phyloP scores from a whole-genome alignment of 1,140 invertebrate genomes.

The Polypedilum vanderplanki region DNA sequence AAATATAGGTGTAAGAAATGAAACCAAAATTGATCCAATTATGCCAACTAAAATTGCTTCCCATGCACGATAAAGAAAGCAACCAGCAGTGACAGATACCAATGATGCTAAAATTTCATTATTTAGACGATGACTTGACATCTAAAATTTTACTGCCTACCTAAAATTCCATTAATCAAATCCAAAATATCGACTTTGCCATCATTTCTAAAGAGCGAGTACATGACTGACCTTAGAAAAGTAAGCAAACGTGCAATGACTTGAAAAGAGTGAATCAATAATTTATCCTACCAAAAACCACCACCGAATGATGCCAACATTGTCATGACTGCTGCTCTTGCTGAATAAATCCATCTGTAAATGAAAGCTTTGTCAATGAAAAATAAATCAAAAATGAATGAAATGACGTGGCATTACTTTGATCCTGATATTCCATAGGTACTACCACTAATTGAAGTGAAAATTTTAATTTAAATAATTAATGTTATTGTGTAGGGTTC shows the following conservation, averaged over 20 bases:
- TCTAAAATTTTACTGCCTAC: too few species aligned
- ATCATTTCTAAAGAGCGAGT: constrained; percentile 60
- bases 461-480: too few species aligned
- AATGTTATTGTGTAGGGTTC: too few species aligned
- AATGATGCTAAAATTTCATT: constrained; percentile 82
- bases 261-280: too few species aligned
- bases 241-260: too few species aligned
- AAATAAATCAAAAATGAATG: neutral
- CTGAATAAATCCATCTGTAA: constrained; percentile 73
- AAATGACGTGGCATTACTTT: constrained; percentile 44
- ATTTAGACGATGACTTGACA: too few species aligned
- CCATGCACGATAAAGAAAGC: constrained; percentile 79
- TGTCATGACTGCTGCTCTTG: constrained; percentile 80
- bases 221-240: constrained; percentile 39
- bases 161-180: constrained; percentile 83
- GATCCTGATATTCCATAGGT: constrained; percentile 64
- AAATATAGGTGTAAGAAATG: constrained; percentile 61
- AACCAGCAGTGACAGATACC: constrained; percentile 85
- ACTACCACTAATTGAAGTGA: constrained; percentile 57
- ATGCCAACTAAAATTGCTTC: constrained; percentile 77
- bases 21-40: constrained; percentile 67
- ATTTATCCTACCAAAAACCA: constrained; percentile 44
- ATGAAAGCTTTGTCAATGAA: neutral
- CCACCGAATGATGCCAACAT: constrained; percentile 85
- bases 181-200: constrained; percentile 72